Evolutionary conservation across 2,797 vertebrate genomes (phyloP).

Genomic region (Lates japonicus): DNA sequence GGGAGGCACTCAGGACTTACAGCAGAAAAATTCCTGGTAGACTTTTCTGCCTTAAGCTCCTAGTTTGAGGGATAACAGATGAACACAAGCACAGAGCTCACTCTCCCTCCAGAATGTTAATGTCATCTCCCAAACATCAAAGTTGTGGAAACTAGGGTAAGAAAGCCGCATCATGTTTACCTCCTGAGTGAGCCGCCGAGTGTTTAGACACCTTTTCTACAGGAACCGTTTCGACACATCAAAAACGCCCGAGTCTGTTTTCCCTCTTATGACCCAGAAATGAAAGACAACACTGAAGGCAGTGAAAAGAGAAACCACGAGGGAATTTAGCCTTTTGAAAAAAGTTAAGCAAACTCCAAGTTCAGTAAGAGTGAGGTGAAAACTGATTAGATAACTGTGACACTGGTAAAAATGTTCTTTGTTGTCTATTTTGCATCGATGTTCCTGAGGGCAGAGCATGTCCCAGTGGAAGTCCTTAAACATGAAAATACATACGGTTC

Average conservation of each 20-base stretch:
- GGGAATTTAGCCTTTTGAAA: slow-evolving; percentile 65
- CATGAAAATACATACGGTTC: background rate
- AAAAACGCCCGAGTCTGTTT: slow-evolving; percentile 69
- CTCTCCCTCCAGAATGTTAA: slow-evolving; percentile 68
- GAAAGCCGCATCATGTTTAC: slow-evolving; percentile 73
- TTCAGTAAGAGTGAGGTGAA: slow-evolving; percentile 61
- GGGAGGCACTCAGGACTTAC: slow-evolving; percentile 7
- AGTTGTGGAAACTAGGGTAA: slow-evolving; percentile 75
- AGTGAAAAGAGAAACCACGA: slow-evolving; percentile 45
- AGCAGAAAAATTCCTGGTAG: slow-evolving; percentile 17
- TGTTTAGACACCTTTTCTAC: slow-evolving; percentile 77
- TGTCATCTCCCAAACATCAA: slow-evolving; percentile 77
- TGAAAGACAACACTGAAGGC: slow-evolving; percentile 64
- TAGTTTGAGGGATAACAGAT: slow-evolving; percentile 56
- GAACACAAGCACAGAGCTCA: slow-evolving; percentile 12
- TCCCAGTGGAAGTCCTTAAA: slow-evolving; percentile 19
- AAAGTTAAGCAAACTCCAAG: slow-evolving; percentile 74
- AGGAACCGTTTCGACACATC: slow-evolving; percentile 73
- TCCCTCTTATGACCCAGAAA: slow-evolving; percentile 74
- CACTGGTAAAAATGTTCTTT: slow-evolving; percentile 38
- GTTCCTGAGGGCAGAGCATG: slow-evolving; percentile 8
- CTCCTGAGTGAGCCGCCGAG: slow-evolving; percentile 62
- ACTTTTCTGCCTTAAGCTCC: slow-evolving; percentile 32
- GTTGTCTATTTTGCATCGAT: slow-evolving; percentile 14
- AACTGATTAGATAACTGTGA: slow-evolving; percentile 55